Evolutionary conservation across 2,113 vertebrate species (phyloP), one percentile per base, ranked within the genome.

Genomic region (Vulpes lagopus): DNA sequence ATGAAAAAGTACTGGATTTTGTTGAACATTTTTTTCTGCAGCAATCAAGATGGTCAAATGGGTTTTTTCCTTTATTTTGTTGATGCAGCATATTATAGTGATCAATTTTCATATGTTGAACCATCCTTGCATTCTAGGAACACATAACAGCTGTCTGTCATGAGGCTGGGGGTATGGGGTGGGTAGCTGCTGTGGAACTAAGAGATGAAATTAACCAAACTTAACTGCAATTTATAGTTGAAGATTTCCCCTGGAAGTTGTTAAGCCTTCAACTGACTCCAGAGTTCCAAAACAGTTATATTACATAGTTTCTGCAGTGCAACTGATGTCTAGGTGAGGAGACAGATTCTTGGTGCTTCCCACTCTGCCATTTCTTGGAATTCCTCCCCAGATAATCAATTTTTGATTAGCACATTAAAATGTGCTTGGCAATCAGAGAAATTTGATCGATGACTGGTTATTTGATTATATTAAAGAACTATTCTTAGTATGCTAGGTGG

Each of bases 371-470:
- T 38, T 25, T 71, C 35, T 73, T 9, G 7, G 86, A 73, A 88
- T 88, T 16, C 67, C 53, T 59, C 67, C 10, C 16, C 25, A 73
- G 6, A 69, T 53, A 81, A 55, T 71, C 53, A 71, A 3, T 87
- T 86, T 92, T 92, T 78, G 73, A 83, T 74, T 23, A 51, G 51
- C 20, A 73, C 43, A n/a, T 20, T 80, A 92, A 81, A 92, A 81
- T 73, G 53, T 87, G 67, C 43, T 62, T 35, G 27, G 11, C 20
- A 73, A 43, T 30, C 59, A 74, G 19, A 32, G n/a, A 64, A 88
- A 65, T 81, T 49, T 81, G 38, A 88, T 57, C 25, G 32, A 67
- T 51, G 62, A 38, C 27, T n/a, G 19, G n/a, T 64, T 92, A 64
- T 85, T 59, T 60, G 55, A 57, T 65, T 3, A 80, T 71, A 55